Percentiles rank a stretch among this genome's conserved stretches.
Evolutionary conservation across 1,140 invertebrate species (phyloP).

Genomic region (Scylla paramamosain): DNA sequence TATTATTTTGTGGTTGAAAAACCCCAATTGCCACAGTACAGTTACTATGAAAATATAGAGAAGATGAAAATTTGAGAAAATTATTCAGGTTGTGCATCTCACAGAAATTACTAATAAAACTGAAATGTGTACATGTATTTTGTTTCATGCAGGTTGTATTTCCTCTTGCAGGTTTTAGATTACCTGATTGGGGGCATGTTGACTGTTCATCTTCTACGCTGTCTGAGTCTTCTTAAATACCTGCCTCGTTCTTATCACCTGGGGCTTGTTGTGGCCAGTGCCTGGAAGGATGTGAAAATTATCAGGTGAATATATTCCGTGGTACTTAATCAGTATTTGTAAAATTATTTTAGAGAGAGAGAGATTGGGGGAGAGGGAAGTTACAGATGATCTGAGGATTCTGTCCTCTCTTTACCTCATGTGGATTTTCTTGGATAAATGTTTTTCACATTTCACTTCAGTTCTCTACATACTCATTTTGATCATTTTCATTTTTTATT

Average conservation of each 20-base stretch:
- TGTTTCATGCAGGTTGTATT: neutral
- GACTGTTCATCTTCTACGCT: constrained; percentile 67
- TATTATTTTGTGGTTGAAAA: neutral
- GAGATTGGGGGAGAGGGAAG: no score
- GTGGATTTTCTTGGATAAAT: neutral
- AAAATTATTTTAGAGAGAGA: no score
- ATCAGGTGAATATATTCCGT: constrained; percentile 48
- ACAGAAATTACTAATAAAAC: no score
- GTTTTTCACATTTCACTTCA: no score
- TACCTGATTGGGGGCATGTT: constrained; percentile 59
- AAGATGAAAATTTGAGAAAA: no score
- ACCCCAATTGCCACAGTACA: no score
- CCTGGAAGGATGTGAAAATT: constrained; percentile 54
- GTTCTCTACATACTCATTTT: no score
- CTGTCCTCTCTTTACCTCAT: neutral
- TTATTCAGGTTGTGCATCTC: no score
- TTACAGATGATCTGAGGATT: no score
- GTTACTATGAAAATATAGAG: no score
- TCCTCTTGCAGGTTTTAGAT: constrained; percentile 40
- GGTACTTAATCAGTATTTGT: no score
- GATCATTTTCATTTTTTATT: no score
- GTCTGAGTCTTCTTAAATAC: constrained; percentile 61
- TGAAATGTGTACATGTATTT: neutral
- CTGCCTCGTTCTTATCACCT: constrained; percentile 56
- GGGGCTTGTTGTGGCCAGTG: constrained; percentile 46